These are phyloP conservation scores for Unio delphinus DNA, from an alignment of 2,888 invertebrate genomes.

Conservation along the genomic window DNA sequence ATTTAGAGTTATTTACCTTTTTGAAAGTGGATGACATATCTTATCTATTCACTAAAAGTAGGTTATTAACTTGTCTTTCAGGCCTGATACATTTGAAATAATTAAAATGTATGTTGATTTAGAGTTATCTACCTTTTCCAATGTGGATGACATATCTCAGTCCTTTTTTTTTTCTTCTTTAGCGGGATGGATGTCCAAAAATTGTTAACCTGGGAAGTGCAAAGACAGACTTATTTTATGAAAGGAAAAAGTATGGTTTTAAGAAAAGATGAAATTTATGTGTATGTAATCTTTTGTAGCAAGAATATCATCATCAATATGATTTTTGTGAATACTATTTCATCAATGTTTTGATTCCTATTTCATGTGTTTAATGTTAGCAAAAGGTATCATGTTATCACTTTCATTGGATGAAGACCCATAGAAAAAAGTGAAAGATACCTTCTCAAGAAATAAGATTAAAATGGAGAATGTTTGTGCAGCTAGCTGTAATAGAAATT, in stretches of 20 bases:
- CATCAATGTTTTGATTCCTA: too few species aligned
- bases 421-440: too few species aligned
- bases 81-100: background rate
- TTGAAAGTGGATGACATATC: background rate
- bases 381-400: too few species aligned
- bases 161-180: conserved; percentile 60
- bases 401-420: too few species aligned
- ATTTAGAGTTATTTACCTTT: background rate
- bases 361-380: too few species aligned
- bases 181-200: conserved; percentile 99
- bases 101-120: background rate
- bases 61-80: too few species aligned
- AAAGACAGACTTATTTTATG: conserved; percentile 99
- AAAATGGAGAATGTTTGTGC: too few species aligned
- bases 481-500: too few species aligned
- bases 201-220: conserved; percentile 99
- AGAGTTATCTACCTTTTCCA: background rate
- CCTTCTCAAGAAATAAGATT: too few species aligned
- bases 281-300: background rate
- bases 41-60: too few species aligned
- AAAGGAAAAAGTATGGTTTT: conserved; percentile 99
- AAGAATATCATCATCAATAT: background rate
- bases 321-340: background rate
- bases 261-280: conserved; percentile 78
- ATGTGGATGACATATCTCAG: background rate